These are phyloP conservation scores for Virgularia gustaviana DNA, from an alignment of 92 coral and sea anemone species.

Conservation along the genomic window DNA sequence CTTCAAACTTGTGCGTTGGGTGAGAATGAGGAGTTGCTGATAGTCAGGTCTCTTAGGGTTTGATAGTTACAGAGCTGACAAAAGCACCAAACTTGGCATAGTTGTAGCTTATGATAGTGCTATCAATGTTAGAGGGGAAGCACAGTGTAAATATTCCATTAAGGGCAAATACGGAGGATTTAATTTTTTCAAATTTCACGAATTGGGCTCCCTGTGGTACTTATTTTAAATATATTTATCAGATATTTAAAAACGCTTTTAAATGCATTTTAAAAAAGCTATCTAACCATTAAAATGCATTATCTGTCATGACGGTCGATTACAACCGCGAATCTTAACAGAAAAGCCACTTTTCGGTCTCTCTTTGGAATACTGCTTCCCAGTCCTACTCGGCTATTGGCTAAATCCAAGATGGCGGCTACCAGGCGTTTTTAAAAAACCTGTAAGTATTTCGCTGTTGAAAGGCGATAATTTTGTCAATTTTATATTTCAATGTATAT, in stretches of 20 bases:
- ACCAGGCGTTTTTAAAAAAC: constrained; percentile 16
- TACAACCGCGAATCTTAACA: constrained; percentile 27
- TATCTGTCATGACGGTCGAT: constrained; percentile 25
- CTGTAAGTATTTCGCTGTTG: constrained; percentile 17
- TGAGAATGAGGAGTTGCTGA: constrained; percentile 1
- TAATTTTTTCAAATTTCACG: constrained; percentile 27
- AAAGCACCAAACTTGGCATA: constrained; percentile 63
- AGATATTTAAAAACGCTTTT: neutral
- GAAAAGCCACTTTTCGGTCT: constrained; percentile 15
- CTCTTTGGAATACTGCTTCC: constrained; percentile 31
- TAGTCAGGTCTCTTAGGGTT: constrained; percentile 1
- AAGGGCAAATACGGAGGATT: constrained; percentile 26
- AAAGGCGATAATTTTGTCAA: constrained; percentile 1
- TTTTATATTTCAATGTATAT: constrained; percentile 30
- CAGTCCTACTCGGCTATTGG: constrained; percentile 37
- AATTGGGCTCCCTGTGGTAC: constrained; percentile 57
- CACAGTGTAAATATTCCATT: constrained; percentile 40
- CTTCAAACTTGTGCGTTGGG: neutral
- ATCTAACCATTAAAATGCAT: neutral
- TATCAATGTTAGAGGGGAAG: constrained; percentile 54
- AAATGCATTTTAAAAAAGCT: neutral
- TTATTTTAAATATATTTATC: constrained; percentile 23
- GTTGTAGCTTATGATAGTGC: constrained; percentile 58
- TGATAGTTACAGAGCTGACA: constrained; percentile 36
- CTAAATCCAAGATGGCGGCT: constrained; percentile 47